These are phyloP conservation scores for Ictalurus furcatus DNA, from an alignment of 2,113 vertebrate species.

Conservation along the genomic window DNA sequence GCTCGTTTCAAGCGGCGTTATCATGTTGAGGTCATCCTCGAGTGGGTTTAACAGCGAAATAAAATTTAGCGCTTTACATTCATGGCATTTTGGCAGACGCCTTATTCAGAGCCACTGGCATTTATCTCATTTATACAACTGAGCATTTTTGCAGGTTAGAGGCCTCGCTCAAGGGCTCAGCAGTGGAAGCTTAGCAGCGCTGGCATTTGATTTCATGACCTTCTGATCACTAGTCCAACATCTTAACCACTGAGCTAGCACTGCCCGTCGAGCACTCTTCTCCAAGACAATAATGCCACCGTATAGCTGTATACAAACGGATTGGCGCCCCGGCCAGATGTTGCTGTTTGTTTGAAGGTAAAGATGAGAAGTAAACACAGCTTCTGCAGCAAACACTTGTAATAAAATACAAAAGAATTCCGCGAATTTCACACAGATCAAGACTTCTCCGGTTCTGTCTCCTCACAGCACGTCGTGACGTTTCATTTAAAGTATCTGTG, in stretches of 20 bases:
- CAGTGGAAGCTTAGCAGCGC: too few relatives aligned
- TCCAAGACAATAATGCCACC: not conserved
- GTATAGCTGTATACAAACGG: not conserved
- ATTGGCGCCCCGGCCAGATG: not conserved
- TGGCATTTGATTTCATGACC: too few relatives aligned
- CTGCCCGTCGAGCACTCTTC: too few relatives aligned
- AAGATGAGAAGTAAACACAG: not conserved
- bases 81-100: too few relatives aligned
- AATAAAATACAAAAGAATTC: not conserved
- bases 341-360: not conserved
- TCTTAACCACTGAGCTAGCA: too few relatives aligned
- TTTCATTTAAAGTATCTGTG: not conserved
- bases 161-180: too few relatives aligned
- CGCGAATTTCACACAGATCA: not conserved
- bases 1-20: slow-evolving; percentile 8
- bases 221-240: too few relatives aligned
- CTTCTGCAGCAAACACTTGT: not conserved
- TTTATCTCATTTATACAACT: too few relatives aligned
- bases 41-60: not conserved
- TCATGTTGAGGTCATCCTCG: not conserved
- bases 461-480: not conserved
- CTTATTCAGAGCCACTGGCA: too few relatives aligned
- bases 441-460: too few relatives aligned
- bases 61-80: too few relatives aligned
- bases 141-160: too few relatives aligned